A percentile compares a stretch with the other conserved stretches of the same genome.
phyloP scores from a whole-genome alignment of 2,888 invertebrate genomes.

The Drosophila picticornis region DNA sequence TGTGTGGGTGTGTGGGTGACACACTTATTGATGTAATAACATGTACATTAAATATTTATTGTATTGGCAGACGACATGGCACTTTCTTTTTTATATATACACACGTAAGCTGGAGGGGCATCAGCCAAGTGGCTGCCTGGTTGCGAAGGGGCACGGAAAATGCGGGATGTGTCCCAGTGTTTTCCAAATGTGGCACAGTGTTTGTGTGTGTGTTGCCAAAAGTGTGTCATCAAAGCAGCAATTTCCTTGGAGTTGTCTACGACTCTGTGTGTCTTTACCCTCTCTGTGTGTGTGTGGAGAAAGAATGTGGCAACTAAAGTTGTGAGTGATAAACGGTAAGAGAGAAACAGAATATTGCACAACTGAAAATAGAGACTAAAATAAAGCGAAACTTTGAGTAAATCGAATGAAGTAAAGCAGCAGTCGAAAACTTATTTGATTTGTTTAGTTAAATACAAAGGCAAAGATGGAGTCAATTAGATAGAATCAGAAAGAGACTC shows the following conservation, averaged over 20 bases:
- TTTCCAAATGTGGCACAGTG: conserved; percentile 26
- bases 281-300: not conserved
- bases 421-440: not conserved
- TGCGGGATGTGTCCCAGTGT: not conserved
- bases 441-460: not conserved
- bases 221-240: conserved; percentile 46
- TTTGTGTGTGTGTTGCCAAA: conserved; percentile 25
- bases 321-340: not conserved
- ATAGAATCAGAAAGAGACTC: not conserved
- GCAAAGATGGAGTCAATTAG: not conserved
- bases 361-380: not conserved
- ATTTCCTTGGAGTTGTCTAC: conserved; percentile 16
- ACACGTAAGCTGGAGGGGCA: not conserved
- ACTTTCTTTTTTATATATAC: conserved; percentile 54
- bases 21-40: conserved; percentile 78
- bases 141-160: not conserved
- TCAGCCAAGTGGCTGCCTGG: conserved; percentile 34
- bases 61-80: conserved; percentile 80
- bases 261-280: not conserved
- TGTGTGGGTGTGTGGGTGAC: conserved; percentile 69
- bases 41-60: conserved; percentile 80
- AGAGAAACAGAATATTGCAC: not conserved
- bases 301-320: not conserved
- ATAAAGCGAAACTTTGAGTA: not conserved
- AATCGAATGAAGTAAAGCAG: not conserved